phyloP scores from a whole-genome alignment of 2,797 vertebrate genomes.

The Babyrousa celebensis region DNA sequence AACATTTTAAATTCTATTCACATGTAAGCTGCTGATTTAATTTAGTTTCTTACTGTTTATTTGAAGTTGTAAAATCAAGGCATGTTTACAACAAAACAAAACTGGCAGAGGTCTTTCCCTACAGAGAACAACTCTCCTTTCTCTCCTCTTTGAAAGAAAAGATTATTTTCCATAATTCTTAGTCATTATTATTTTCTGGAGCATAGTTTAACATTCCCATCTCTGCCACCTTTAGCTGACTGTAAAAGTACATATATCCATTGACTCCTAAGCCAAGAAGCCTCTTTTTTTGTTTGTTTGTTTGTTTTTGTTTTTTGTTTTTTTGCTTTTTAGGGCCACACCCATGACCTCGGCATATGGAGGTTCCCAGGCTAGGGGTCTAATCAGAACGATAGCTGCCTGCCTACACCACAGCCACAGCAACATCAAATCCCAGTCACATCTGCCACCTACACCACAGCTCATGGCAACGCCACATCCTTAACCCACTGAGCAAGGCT shows the following conservation, averaged over 20 bases:
- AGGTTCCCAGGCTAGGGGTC: too few species aligned
- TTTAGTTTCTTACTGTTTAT: slow-evolving; percentile 39
- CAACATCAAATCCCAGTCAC: too few species aligned
- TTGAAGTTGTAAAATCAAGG: slow-evolving; percentile 53
- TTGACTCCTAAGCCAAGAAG: neutral
- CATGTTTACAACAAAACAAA: slow-evolving; percentile 54
- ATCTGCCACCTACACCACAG: too few species aligned
- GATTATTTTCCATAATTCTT: slow-evolving; percentile 34
- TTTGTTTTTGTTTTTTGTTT: too few species aligned
- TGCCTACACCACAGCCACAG: too few species aligned
- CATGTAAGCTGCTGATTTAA: slow-evolving; percentile 62
- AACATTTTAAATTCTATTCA: slow-evolving; percentile 54
- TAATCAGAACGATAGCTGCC: too few species aligned
- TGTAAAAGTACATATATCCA: neutral
- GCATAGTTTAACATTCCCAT: neutral
- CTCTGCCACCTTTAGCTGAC: neutral
- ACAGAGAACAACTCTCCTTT: neutral
- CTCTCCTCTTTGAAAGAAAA: neutral
- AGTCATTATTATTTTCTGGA: slow-evolving; percentile 34
- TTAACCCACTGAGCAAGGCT: too few species aligned
- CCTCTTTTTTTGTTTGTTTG: neutral
- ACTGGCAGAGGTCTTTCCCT: neutral
- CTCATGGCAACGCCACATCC: too few species aligned
- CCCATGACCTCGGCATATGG: too few species aligned
- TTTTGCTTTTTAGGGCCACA: too few species aligned